Evolutionary conservation across 2,797 vertebrate species (phyloP).

Genomic region (Jordanella pulchra): DNA sequence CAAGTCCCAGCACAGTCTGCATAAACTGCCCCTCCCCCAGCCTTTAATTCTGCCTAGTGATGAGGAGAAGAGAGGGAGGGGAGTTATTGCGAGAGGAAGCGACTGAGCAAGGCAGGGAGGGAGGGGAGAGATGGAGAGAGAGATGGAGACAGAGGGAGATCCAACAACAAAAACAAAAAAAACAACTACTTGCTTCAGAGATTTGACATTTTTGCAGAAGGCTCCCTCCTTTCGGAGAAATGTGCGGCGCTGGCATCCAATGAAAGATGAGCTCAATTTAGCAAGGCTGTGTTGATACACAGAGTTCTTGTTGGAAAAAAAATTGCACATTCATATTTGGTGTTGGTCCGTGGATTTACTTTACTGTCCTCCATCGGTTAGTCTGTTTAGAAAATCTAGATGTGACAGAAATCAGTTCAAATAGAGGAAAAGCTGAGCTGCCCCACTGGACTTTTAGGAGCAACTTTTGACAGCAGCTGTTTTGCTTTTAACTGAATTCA

Average conservation of each 20-base stretch:
- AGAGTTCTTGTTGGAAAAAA: slow-evolving; percentile 39
- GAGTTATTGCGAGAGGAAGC: slow-evolving; percentile 68
- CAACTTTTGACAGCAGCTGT: neutral
- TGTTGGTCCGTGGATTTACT: slow-evolving; percentile 29
- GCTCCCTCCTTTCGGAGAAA: slow-evolving; percentile 61
- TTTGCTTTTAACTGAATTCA: neutral
- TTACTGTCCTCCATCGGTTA: slow-evolving; percentile 17
- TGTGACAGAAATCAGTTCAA: slow-evolving; percentile 31
- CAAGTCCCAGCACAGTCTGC: slow-evolving; percentile 82
- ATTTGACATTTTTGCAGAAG: slow-evolving; percentile 76
- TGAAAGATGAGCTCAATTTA: slow-evolving; percentile 63
- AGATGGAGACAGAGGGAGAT: slow-evolving; percentile 61
- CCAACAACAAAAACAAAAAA: slow-evolving; percentile 54
- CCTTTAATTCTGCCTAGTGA: slow-evolving; percentile 83
- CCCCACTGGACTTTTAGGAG: neutral
- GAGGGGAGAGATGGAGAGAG: slow-evolving; percentile 62
- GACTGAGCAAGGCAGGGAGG: slow-evolving; percentile 39
- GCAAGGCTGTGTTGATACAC: slow-evolving; percentile 44
- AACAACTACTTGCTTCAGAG: slow-evolving; percentile 77
- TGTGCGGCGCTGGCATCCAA: slow-evolving; percentile 59
- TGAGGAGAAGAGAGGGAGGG: slow-evolving; percentile 78
- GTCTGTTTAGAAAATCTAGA: slow-evolving; percentile 29
- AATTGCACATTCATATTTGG: slow-evolving; percentile 21
- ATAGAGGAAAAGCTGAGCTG: slow-evolving; percentile 7
- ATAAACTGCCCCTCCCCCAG: slow-evolving; percentile 78